Conservation (phyloP, 2,113 vertebrate genomes). For the Eulemur rufifrons region DNA sequence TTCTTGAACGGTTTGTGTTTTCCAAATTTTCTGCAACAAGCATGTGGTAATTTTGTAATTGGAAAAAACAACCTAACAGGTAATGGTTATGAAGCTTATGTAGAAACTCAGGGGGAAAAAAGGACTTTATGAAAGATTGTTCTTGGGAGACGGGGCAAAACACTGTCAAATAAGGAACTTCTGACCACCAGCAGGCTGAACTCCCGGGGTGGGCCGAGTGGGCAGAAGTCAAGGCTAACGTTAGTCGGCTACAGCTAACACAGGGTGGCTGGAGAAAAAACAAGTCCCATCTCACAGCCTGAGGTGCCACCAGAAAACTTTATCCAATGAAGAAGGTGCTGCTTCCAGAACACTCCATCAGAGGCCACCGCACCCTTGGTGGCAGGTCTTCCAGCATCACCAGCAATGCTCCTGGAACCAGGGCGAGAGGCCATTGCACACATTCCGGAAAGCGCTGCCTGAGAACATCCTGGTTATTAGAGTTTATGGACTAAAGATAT, state of each 20-base stretch:
- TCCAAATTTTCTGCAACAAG: background rate
- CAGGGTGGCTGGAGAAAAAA: background rate
- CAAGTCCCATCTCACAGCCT: background rate
- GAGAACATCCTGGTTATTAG: background rate
- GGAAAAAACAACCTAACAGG: background rate
- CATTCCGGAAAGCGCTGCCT: background rate
- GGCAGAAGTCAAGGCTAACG: background rate
- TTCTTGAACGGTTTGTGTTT: background rate
- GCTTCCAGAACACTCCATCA: background rate
- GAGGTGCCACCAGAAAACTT: background rate
- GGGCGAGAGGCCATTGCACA: accelerated
- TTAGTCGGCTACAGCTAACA: background rate
- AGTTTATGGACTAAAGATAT: background rate
- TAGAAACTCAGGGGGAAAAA: background rate
- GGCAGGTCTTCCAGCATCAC: accelerated
- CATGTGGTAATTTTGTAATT: background rate
- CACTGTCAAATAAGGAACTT: background rate
- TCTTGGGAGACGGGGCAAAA: background rate
- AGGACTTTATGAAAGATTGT: accelerated
- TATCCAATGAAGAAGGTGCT: background rate
- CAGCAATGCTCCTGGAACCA: accelerated
- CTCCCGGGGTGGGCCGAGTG: background rate
- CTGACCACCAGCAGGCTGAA: accelerated
- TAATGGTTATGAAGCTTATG: background rate
- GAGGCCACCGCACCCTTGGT: accelerated